Percentiles rank a stretch among this genome's conserved stretches.
Evolutionary conservation across 2,888 invertebrate species (phyloP).

Genomic region (Plutella xylostella): DNA sequence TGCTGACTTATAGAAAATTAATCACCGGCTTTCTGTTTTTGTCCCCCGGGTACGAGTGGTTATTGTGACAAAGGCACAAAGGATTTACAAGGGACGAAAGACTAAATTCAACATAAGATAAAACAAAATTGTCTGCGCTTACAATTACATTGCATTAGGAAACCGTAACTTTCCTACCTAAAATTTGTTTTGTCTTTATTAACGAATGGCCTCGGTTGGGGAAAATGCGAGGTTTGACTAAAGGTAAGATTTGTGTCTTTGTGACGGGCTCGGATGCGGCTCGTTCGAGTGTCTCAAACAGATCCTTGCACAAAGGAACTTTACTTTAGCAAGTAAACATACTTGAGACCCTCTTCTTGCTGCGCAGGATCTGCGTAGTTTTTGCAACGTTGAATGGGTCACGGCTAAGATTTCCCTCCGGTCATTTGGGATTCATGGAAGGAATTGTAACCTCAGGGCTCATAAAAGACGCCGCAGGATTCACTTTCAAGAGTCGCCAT

Average conservation of each 20-base stretch:
- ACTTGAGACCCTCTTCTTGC: constrained; percentile 8
- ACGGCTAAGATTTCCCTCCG: constrained; percentile 69
- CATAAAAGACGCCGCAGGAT: constrained; percentile 65
- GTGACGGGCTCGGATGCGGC: neutral
- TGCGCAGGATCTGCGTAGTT: constrained; percentile 22
- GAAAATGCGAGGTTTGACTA: neutral
- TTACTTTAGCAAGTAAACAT: constrained; percentile 1
- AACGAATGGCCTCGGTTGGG: neutral
- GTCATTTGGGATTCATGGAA: constrained; percentile 69
- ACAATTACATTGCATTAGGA: neutral
- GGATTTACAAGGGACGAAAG: constrained; percentile 2
- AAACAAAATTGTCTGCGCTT: neutral
- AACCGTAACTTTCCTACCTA: neutral
- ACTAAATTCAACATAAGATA: neutral
- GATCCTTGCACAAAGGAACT: neutral
- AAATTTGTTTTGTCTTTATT: neutral
- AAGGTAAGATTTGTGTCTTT: too few relatives aligned
- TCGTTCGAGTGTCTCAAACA: neutral
- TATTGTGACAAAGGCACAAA: constrained; percentile 7
- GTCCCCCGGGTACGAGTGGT: neutral
- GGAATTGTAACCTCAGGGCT: constrained; percentile 64
- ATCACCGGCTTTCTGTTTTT: constrained; percentile 6
- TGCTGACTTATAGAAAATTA: constrained; percentile 17
- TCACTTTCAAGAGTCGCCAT: constrained; percentile 46
- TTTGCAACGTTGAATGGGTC: constrained; percentile 58